Evolutionary conservation across 2,888 invertebrate species (phyloP).

Genomic region (Latheticus oryzae): DNA sequence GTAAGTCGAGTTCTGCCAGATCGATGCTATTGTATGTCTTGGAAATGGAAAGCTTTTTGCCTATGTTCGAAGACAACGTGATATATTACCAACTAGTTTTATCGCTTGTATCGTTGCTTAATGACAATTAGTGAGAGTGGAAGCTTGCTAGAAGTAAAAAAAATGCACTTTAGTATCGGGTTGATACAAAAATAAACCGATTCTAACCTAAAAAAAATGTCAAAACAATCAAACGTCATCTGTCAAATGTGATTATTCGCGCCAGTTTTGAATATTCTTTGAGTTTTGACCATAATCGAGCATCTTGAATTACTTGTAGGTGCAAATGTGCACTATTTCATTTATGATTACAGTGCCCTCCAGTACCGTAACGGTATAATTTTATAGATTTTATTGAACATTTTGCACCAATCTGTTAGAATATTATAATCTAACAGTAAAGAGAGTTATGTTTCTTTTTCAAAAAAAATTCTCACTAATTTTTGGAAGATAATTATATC

Average conservation of each 20-base stretch:
- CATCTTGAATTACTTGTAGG: conserved; percentile 33
- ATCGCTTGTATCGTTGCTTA: conserved; percentile 41
- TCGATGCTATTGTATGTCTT: conserved; percentile 23
- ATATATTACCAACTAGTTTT: no score
- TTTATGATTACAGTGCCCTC: conserved; percentile 29
- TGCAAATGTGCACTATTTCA: conserved; percentile 33
- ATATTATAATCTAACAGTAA: conserved; percentile 32
- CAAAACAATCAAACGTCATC: no score
- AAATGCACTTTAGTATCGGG: not conserved
- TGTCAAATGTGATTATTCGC: no score
- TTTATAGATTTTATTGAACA: no score
- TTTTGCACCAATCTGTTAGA: conserved; percentile 27
- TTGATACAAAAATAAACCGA: no score
- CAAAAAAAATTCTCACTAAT: conserved; percentile 16
- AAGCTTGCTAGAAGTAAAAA: conserved; percentile 36
- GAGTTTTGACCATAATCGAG: no score
- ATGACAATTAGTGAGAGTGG: conserved; percentile 48
- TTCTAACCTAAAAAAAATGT: no score
- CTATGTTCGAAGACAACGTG: no score
- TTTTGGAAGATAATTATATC: conserved; percentile 10
- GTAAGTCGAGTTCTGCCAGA: conserved; percentile 16
- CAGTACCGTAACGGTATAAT: conserved; percentile 22
- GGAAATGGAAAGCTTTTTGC: conserved; percentile 16
- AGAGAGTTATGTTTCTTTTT: not conserved
- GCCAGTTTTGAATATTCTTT: no score